phyloP scores from a whole-genome alignment of 2,888 invertebrate genomes.

The Cancer borealis region DNA sequence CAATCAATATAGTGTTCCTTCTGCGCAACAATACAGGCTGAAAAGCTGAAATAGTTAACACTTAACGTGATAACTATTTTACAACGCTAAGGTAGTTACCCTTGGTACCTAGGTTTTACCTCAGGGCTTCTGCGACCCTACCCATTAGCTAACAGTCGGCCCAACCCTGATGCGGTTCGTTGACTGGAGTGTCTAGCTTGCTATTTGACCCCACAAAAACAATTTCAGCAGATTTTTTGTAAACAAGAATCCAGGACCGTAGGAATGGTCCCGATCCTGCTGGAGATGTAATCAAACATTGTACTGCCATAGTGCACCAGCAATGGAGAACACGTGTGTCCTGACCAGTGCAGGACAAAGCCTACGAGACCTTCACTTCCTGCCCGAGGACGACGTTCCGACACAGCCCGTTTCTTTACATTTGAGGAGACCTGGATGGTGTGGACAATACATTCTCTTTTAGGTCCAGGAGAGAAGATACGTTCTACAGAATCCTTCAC shows the following conservation, averaged over 20 bases:
- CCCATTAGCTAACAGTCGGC: background rate
- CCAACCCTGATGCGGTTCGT: background rate
- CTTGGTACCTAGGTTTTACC: background rate
- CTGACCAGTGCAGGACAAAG: background rate
- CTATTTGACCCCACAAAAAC: background rate
- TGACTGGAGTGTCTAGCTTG: background rate
- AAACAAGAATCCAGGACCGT: background rate
- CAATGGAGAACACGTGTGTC: background rate
- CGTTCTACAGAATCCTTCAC: no score
- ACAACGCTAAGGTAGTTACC: background rate
- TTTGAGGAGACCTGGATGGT: no score
- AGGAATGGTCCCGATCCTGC: background rate
- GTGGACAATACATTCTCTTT: no score
- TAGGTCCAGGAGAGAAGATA: no score
- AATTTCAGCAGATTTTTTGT: background rate
- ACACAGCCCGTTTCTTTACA: no score
- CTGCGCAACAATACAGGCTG: background rate
- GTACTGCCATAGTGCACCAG: background rate
- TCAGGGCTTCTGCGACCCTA: conserved; percentile 6
- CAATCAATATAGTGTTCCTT: background rate
- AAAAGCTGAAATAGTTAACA: background rate
- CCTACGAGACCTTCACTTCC: background rate
- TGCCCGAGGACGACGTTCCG: background rate
- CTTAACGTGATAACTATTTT: background rate
- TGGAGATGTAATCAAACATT: background rate